Conservation (phyloP, 2,888 invertebrate species). For the Drosophila lacicola region DNA sequence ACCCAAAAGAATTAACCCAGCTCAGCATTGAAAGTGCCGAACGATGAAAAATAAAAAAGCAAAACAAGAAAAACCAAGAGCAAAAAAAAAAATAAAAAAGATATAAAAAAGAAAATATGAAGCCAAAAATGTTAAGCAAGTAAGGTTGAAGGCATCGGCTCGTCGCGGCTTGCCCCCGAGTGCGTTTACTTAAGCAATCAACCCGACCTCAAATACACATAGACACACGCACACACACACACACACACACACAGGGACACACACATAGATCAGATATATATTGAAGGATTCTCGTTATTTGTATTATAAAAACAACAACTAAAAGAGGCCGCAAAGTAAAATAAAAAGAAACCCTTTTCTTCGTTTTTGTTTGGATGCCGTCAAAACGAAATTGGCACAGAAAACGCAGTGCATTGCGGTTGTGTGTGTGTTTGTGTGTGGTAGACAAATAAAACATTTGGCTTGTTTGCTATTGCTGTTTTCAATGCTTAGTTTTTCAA, state of each 20-base stretch:
- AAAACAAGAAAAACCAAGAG: conserved; percentile 33
- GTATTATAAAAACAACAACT: conserved; percentile 77
- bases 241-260: conserved; percentile 13
- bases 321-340: conserved; percentile 78
- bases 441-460: conserved; percentile 74
- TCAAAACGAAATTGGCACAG: conserved; percentile 75
- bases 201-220: conserved; percentile 75
- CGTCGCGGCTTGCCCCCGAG: conserved; percentile 65
- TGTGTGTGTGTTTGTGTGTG: conserved; percentile 49
- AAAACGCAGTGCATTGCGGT: conserved; percentile 71
- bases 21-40: conserved; percentile 49
- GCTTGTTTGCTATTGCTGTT: conserved; percentile 66
- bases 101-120: conserved; percentile 50
- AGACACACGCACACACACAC: conserved; percentile 29
- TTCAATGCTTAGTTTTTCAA: conserved; percentile 79
- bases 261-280: conserved; percentile 30
- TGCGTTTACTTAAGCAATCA: conserved; percentile 81
- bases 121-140: conserved; percentile 64
- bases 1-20: conserved; percentile 68
- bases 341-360: conserved; percentile 56
- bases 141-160: conserved; percentile 71
- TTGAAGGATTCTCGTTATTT: conserved; percentile 69
- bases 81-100: conserved; percentile 19
- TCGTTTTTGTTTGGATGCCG: conserved; percentile 50
- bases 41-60: conserved; percentile 41